A percentile compares a stretch with the other conserved stretches of the same genome.
phyloP scores from a whole-genome alignment of 2,888 invertebrate species.

The Pollenia griseotomentosa region DNA sequence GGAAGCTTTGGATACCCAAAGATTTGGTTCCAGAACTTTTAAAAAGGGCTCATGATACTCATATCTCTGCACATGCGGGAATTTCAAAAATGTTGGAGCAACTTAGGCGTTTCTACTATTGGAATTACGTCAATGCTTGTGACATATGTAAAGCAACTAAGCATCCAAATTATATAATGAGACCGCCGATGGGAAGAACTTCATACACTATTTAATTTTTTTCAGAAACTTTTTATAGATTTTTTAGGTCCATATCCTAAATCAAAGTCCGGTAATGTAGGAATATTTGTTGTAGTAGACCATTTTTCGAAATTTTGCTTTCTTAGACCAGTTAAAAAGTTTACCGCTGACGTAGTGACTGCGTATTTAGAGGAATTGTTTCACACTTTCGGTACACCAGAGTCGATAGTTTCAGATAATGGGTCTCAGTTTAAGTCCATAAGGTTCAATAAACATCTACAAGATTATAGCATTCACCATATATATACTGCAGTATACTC shows the following conservation, averaged over 20 bases:
- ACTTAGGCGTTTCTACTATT: constrained; percentile 21
- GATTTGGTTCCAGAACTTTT: not conserved
- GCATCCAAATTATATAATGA: constrained; percentile 37
- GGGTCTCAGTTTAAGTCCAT: not conserved
- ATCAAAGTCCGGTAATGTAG: constrained; percentile 51
- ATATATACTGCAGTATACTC: not conserved
- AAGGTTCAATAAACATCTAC: not conserved
- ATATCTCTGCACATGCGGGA: constrained; percentile 22
- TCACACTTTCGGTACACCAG: not conserved
- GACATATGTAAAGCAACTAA: constrained; percentile 48
- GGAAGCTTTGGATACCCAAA: constrained; percentile 61
- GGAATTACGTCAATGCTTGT: constrained; percentile 1
- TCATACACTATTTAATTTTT: constrained; percentile 8
- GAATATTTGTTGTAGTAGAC: constrained; percentile 43
- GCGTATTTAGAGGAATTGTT: not conserved
- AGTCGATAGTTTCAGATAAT: not conserved
- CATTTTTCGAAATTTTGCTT: constrained; percentile 44
- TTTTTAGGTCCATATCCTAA: constrained; percentile 44
- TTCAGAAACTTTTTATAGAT: constrained; percentile 51
- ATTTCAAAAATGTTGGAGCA: constrained; percentile 53
- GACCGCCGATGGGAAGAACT: constrained; percentile 36
- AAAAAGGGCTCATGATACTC: constrained; percentile 16
- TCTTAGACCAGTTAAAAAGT: constrained; percentile 1
- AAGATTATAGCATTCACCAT: not conserved
- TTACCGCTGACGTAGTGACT: not conserved